These are phyloP conservation scores for Catotricha subobsoleta DNA, from an alignment of 2,888 invertebrate species.

Conservation along the genomic window DNA sequence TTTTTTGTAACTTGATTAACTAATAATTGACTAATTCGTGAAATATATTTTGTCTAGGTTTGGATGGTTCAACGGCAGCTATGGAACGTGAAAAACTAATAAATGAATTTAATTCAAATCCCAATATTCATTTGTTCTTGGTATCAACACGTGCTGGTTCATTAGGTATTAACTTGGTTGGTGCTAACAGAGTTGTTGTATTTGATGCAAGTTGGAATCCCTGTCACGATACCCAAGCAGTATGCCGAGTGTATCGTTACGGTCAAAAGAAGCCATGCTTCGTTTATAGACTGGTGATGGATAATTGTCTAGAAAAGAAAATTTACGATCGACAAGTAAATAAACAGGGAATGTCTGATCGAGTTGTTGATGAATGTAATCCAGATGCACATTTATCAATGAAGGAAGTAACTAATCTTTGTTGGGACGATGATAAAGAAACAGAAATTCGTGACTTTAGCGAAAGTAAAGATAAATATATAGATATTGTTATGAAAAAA, in stretches of 20 bases:
- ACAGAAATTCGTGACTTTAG: conserved; percentile 58
- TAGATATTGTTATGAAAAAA: conserved; percentile 67
- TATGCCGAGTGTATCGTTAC: conserved; percentile 87
- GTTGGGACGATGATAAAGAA: conserved; percentile 80
- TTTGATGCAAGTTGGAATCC: conserved; percentile 99
- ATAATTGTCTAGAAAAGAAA: conserved; percentile 91
- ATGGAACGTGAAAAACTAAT: conserved; percentile 89
- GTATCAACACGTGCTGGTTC: conserved; percentile 95
- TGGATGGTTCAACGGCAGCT: conserved; percentile 92
- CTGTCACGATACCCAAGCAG: conserved; percentile 94
- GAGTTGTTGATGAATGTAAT: conserved; percentile 96
- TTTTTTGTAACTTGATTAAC: background rate
- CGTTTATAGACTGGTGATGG: conserved; percentile 91
- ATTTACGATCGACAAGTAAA: conserved; percentile 97
- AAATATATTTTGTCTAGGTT: conserved; percentile 33
- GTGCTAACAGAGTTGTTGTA: conserved; percentile 92
- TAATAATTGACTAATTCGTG: background rate
- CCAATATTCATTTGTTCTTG: conserved; percentile 73
- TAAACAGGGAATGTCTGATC: conserved; percentile 95
- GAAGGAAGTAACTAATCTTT: conserved; percentile 75
- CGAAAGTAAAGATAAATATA: conserved; percentile 49
- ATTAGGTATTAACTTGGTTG: conserved; percentile 90
- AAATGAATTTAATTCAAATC: conserved; percentile 85
- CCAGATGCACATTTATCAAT: conserved; percentile 84
- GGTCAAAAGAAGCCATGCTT: conserved; percentile 89